Conservation (phyloP, 2,113 vertebrate species). For the Lagopus muta region DNA sequence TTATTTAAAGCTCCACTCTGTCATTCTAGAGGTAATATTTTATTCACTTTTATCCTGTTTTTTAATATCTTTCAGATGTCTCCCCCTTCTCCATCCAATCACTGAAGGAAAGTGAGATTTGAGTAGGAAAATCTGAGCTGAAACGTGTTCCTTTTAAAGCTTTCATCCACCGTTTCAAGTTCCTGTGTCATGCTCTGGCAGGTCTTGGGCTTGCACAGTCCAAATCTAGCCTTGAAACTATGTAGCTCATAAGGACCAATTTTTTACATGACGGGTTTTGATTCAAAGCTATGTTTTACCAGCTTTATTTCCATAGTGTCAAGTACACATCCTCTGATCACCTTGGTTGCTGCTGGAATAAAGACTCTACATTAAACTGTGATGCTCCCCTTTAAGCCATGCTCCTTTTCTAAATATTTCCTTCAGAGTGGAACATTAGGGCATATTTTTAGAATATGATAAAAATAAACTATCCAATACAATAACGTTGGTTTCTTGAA, state of each 20-base stretch:
- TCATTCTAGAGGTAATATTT: slow-evolving; percentile 30
- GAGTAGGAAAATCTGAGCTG: slow-evolving; percentile 22
- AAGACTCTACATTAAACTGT: not conserved
- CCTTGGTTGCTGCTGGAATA: not conserved
- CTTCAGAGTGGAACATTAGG: not conserved
- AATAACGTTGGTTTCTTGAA: not conserved
- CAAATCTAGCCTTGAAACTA: slow-evolving; percentile 8
- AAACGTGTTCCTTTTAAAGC: slow-evolving; percentile 9
- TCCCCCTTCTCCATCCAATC: not conserved
- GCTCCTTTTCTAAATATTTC: not conserved
- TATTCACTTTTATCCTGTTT: slow-evolving; percentile 39
- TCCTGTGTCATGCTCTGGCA: not conserved
- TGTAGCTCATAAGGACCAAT: not conserved
- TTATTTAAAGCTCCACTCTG: slow-evolving; percentile 16
- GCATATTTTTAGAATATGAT: not conserved
- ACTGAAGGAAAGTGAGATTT: not conserved
- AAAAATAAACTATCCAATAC: not conserved
- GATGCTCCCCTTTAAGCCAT: not conserved
- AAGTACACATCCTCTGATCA: not conserved
- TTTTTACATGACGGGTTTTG: not conserved
- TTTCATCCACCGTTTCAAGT: slow-evolving; percentile 38
- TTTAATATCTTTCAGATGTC: slow-evolving; percentile 10
- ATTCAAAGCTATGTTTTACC: slow-evolving; percentile 4
- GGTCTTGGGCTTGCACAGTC: not conserved
- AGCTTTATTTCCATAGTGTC: not conserved